These are phyloP conservation scores for Miltochrista miniata DNA, from an alignment of 2,888 invertebrate genomes.

Conservation along the genomic window DNA sequence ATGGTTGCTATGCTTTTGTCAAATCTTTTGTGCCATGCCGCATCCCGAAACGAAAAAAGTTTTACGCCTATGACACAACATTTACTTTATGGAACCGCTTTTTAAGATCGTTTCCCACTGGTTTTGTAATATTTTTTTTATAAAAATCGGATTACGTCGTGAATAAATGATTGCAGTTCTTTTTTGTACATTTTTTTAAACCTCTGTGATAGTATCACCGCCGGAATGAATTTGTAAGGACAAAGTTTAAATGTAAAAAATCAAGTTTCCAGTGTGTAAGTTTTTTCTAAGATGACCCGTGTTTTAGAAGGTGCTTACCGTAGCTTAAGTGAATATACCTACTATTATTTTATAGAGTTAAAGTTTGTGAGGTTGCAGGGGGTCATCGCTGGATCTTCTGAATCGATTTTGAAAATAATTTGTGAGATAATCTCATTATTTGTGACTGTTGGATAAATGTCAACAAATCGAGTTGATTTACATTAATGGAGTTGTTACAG, in stretches of 20 bases:
- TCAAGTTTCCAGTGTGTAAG: background rate
- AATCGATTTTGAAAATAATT: too few relatives aligned
- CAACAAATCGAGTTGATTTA: too few relatives aligned
- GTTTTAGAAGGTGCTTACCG: too few relatives aligned
- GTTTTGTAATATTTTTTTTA: conserved; percentile 33
- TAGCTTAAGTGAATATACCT: too few relatives aligned
- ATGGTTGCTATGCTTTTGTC: conserved; percentile 67
- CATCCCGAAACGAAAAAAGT: conserved; percentile 46
- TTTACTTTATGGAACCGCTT: conserved; percentile 53
- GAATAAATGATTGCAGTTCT: conserved; percentile 12
- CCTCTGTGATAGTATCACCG: conserved; percentile 1
- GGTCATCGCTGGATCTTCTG: too few relatives aligned
- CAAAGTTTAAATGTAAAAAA: background rate
- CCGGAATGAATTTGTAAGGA: background rate
- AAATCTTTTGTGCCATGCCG: conserved; percentile 62
- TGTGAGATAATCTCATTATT: too few relatives aligned
- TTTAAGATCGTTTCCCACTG: conserved; percentile 37
- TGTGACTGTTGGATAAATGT: too few relatives aligned
- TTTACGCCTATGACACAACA: conserved; percentile 53
- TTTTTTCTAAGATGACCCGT: background rate
- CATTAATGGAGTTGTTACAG: too few relatives aligned
- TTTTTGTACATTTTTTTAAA: background rate
- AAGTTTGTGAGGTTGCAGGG: too few relatives aligned
- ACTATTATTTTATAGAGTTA: too few relatives aligned
- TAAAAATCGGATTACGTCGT: conserved; percentile 43